Conservation (phyloP, 2,113 vertebrate genomes). For the Haemorhous mexicanus region DNA sequence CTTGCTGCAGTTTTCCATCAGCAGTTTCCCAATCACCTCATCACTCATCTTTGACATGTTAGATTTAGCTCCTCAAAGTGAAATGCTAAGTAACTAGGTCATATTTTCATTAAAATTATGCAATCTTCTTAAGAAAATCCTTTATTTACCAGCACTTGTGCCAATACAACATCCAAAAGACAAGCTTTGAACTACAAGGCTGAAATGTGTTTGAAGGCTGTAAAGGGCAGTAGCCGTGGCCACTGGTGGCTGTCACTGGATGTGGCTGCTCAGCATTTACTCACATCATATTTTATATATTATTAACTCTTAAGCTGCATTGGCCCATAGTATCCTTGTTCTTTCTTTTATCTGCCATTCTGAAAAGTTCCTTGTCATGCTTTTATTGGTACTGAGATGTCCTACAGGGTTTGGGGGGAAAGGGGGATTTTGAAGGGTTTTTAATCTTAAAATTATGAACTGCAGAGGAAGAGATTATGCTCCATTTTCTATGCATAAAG, state of each 20-base stretch:
- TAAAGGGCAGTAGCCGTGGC: neutral
- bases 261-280: neutral
- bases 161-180: neutral
- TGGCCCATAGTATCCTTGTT: neutral
- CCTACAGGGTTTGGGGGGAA: neutral
- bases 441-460: neutral
- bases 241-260: neutral
- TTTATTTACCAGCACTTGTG: neutral
- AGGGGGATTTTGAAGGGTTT: neutral
- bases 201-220: neutral
- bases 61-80: neutral
- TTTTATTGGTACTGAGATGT: neutral
- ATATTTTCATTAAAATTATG: slow-evolving; percentile 16
- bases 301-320: neutral
- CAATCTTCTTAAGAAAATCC: neutral
- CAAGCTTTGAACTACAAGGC: neutral
- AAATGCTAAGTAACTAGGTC: neutral
- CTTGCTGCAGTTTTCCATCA: neutral
- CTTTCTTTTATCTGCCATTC: neutral
- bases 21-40: neutral
- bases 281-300: neutral
- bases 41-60: neutral
- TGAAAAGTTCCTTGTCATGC: neutral
- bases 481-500: neutral
- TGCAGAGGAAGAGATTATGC: neutral